A percentile compares a stretch with the other conserved stretches of the same genome.
These are phyloP conservation scores for Drosophila sordidapex DNA, from an alignment of 2,888 invertebrate genomes.

Conservation along the genomic window DNA sequence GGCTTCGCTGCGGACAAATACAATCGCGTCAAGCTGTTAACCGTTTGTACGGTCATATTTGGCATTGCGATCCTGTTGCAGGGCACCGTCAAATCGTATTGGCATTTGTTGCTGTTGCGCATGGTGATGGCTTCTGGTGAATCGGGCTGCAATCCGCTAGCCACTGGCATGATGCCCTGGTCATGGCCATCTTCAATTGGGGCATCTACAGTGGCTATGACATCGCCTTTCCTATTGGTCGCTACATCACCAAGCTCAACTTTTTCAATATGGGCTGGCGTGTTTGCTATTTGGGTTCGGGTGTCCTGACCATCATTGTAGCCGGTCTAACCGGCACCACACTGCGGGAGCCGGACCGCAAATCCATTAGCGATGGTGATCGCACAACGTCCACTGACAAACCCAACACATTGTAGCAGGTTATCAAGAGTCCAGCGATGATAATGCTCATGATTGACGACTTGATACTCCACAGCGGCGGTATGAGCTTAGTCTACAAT, in stretches of 20 bases:
- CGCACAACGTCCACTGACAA: constrained; percentile 85
- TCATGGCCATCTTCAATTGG: constrained; percentile 97
- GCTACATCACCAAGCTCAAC: constrained; percentile 91
- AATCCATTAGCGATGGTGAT: constrained; percentile 89
- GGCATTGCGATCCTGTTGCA: constrained; percentile 93
- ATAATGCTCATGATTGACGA: constrained; percentile 93
- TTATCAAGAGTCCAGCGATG: constrained; percentile 91
- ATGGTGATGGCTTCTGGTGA: constrained; percentile 95
- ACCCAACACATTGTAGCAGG: constrained; percentile 90
- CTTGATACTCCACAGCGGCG: constrained; percentile 94
- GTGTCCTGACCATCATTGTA: constrained; percentile 90
- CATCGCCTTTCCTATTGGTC: constrained; percentile 95
- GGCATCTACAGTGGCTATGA: constrained; percentile 98
- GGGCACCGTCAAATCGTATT: constrained; percentile 93
- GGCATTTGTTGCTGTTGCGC: constrained; percentile 94
- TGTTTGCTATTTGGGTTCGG: constrained; percentile 92
- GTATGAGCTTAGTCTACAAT: constrained; percentile 96
- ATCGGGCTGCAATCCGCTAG: constrained; percentile 94
- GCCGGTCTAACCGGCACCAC: constrained; percentile 90
- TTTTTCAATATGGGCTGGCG: constrained; percentile 93
- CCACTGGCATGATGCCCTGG: constrained; percentile 94
- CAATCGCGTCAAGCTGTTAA: constrained; percentile 90
- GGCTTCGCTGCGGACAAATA: constrained; percentile 93
- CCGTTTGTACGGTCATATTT: constrained; percentile 92
- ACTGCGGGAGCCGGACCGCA: constrained; percentile 90